Base-by-base conservation (phyloP, 92 coral and sea anemone species). In the Ricordea florida region DNA sequence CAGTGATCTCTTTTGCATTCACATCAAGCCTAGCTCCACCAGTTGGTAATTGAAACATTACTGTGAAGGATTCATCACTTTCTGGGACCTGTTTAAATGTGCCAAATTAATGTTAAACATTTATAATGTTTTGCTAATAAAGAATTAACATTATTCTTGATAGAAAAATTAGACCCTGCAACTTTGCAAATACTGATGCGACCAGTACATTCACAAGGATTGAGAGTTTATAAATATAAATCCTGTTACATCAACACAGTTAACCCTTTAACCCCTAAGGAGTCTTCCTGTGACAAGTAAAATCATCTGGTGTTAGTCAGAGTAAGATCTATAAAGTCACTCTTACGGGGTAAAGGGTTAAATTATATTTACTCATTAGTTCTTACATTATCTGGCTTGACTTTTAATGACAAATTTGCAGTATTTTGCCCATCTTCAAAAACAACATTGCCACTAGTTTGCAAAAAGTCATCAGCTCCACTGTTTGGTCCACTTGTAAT, bases 301-400 rank as follows among this genome's bases (percentile, higher is more conserved):
- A n/a, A n/a, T n/a, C n/a, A n/a, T n/a, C n/a, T n/a, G n/a, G n/a
- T n/a, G n/a, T n/a, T n/a, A n/a, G n/a, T n/a, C n/a, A n/a, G n/a
- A n/a, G n/a, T n/a, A n/a, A n/a, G n/a, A n/a, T n/a, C n/a, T n/a
- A n/a, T n/a, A n/a, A n/a, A n/a, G n/a, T n/a, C n/a, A n/a, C n/a
- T n/a, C n/a, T n/a, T n/a, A n/a, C n/a, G n/a, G n/a, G n/a, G n/a
- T n/a, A n/a, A n/a, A n/a, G n/a, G n/a, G n/a, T n/a, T n/a, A n/a
- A n/a, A n/a, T n/a, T n/a, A n/a, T n/a, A n/a, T n/a, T n/a, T n/a
- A n/a, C n/a, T n/a, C n/a, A n/a, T n/a, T n/a, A n/a, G n/a, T n/a
- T n/a, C 89, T 58, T 71, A 85, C 98, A 69, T 80, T 62, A 31
- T 94, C 98, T 30, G 94, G 62, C 59, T 85, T 92, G 13, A 84